Conservation (phyloP, 2,888 invertebrate genomes). For the Spisula subtruncata region DNA sequence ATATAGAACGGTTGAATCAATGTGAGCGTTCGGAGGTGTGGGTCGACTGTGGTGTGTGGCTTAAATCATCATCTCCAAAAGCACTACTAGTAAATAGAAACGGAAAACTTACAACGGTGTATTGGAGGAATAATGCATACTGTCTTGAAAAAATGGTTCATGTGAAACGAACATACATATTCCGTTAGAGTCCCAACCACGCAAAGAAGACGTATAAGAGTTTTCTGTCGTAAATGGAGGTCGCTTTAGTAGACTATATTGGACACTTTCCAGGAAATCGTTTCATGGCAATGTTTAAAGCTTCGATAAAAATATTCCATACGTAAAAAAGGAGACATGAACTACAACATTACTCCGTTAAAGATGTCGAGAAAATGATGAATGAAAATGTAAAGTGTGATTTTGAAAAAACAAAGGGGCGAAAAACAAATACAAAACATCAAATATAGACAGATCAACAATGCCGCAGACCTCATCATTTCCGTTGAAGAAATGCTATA, state of each 20-base stretch:
- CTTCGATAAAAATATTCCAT: background rate
- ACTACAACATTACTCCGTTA: constrained; percentile 11
- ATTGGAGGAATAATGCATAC: background rate
- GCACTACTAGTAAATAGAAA: background rate
- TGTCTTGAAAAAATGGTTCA: constrained; percentile 35
- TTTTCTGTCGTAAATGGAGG: background rate
- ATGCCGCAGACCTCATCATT: constrained; percentile 60
- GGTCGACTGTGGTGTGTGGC: constrained; percentile 46
- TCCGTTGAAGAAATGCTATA: constrained; percentile 63
- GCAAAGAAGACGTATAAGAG: background rate
- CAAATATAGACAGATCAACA: constrained; percentile 25
- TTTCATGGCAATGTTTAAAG: constrained; percentile 8
- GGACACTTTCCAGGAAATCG: background rate
- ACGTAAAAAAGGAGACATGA: constrained; percentile 30
- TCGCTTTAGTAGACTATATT: constrained; percentile 36
- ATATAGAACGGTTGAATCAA: background rate
- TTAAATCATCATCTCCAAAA: constrained; percentile 24
- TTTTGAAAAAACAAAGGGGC: constrained; percentile 36
- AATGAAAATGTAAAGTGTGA: background rate
- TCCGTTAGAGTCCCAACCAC: constrained; percentile 42
- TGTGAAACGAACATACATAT: constrained; percentile 19
- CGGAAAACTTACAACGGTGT: background rate
- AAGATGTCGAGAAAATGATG: constrained; percentile 30
- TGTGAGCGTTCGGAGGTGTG: constrained; percentile 27
- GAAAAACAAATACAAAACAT: constrained; percentile 41